Conservation (phyloP, 2,888 invertebrate genomes). For the Thereva nobilitata region DNA sequence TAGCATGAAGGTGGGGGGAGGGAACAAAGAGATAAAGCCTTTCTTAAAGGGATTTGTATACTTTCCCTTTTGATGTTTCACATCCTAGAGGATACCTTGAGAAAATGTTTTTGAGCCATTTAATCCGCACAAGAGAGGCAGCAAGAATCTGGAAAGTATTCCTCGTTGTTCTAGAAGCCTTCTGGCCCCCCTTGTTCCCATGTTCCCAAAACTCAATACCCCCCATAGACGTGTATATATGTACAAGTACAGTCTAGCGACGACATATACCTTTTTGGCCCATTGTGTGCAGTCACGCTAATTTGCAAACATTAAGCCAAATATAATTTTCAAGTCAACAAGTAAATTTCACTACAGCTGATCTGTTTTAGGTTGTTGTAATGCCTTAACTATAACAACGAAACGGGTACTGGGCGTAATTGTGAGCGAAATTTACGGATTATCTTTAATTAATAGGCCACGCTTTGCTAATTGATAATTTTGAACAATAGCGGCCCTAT, state of each 20-base stretch:
- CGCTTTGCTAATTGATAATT: no score
- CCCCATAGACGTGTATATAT: no score
- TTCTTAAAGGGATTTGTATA: conserved; percentile 28
- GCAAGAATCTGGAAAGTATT: background rate
- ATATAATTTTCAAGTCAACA: conserved; percentile 15
- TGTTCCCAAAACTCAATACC: no score
- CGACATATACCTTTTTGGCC: no score
- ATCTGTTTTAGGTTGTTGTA: no score
- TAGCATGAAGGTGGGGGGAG: background rate
- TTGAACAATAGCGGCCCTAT: no score
- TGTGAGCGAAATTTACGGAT: no score
- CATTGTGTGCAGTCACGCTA: background rate
- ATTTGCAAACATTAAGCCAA: conserved; percentile 7
- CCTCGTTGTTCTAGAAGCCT: conserved; percentile 6
- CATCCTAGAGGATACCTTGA: conserved; percentile 8
- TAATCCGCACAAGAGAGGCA: conserved; percentile 21
- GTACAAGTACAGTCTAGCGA: no score
- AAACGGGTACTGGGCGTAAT: no score
- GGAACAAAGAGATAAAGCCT: conserved; percentile 2
- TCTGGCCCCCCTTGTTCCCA: background rate
- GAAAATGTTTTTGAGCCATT: conserved; percentile 34
- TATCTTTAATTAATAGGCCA: no score
- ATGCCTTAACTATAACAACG: no score
- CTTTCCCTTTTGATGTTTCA: conserved; percentile 28
- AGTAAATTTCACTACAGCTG: no score